Percentiles rank a stretch among this genome's conserved stretches.
Evolutionary conservation across 30 jellyfish, hydroid and myxozoan genomes (phyloP).

Genomic region (Chironex yamaguchii): DNA sequence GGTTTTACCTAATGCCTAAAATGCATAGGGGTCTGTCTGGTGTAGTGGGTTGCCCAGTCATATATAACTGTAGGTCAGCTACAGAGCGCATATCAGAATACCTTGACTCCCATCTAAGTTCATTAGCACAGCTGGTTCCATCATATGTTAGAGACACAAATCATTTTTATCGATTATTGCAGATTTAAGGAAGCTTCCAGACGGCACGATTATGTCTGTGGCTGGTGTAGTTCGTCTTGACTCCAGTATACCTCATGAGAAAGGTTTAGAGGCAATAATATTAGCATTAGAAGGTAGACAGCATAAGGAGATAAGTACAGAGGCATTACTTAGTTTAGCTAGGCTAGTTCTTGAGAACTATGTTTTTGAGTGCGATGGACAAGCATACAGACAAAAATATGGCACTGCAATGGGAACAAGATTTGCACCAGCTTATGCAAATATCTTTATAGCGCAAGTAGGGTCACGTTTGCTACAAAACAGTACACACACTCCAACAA

Average conservation of each 20-base stretch:
- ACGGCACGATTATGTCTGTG: too few relatives aligned
- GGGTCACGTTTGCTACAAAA: constrained; percentile 11
- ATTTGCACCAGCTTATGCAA: neutral
- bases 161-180: neutral
- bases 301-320: too few relatives aligned
- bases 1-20: constrained; percentile 13
- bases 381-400: too few relatives aligned
- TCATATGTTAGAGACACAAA: constrained; percentile 8
- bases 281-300: too few relatives aligned
- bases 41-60: constrained; percentile 15
- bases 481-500: neutral
- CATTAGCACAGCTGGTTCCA: constrained; percentile 14
- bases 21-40: constrained; percentile 1
- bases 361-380: too few relatives aligned
- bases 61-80: constrained; percentile 11
- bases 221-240: too few relatives aligned
- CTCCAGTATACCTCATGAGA: too few relatives aligned
- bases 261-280: too few relatives aligned
- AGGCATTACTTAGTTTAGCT: too few relatives aligned
- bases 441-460: neutral
- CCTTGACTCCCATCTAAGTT: constrained; percentile 21
- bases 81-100: constrained; percentile 46
- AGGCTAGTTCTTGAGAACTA: too few relatives aligned
- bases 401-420: too few relatives aligned
- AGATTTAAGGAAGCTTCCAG: too few relatives aligned